These are phyloP conservation scores for Falco punctatus DNA, from an alignment of 2,113 vertebrate genomes.

Conservation along the genomic window DNA sequence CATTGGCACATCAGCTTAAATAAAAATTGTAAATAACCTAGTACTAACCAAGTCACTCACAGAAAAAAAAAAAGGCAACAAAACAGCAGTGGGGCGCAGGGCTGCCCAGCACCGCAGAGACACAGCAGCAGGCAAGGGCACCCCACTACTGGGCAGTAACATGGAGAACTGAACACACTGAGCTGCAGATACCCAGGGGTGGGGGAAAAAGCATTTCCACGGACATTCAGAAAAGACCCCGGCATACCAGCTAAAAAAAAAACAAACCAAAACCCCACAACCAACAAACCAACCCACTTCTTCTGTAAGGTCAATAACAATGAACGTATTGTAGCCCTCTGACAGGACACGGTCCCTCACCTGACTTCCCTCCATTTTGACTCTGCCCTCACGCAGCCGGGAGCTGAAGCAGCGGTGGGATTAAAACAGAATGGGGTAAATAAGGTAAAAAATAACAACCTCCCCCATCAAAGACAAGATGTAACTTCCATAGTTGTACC, in stretches of 20 bases:
- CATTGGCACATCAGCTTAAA: neutral
- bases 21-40: neutral
- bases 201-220: neutral
- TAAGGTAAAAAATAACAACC: neutral
- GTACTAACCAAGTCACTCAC: neutral
- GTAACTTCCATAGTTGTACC: neutral
- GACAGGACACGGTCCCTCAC: neutral
- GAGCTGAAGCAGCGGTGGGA: neutral
- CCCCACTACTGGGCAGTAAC: neutral
- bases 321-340: neutral
- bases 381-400: neutral
- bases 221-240: neutral
- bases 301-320: neutral
- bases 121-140: fast-evolving
- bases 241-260: neutral
- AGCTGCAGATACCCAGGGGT: neutral
- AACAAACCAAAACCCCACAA: neutral
- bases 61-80: neutral
- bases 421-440: neutral
- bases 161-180: neutral
- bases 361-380: neutral
- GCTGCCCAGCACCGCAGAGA: neutral
- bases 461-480: neutral
- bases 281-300: no score
- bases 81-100: fast-evolving